Conservation (phyloP, 2,113 vertebrate genomes). For the Erythrocercus mccallii region DNA sequence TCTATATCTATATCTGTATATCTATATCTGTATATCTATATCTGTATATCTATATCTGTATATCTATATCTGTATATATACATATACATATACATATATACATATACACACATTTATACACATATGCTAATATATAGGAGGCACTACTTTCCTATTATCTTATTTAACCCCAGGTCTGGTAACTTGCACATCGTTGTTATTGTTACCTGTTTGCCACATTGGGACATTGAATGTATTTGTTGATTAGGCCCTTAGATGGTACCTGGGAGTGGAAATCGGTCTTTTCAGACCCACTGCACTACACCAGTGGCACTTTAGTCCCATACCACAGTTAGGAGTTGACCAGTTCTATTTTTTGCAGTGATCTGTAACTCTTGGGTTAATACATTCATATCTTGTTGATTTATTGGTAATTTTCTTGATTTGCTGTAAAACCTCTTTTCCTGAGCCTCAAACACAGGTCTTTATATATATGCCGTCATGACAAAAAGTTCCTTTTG, state of each 20-base stretch:
- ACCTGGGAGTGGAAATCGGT: background rate
- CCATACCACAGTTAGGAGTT: background rate
- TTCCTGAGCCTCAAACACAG: background rate
- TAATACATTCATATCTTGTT: background rate
- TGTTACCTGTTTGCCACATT: background rate
- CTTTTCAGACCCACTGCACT: background rate
- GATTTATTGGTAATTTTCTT: background rate
- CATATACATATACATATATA: too few relatives aligned
- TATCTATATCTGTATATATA: too few relatives aligned
- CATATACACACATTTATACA: too few relatives aligned
- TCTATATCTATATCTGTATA: too few relatives aligned
- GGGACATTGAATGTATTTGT: rapidly evolving
- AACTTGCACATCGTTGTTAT: background rate
- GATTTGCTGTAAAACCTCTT: background rate
- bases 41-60: too few relatives aligned
- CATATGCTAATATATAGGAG: background rate
- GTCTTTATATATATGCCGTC: background rate
- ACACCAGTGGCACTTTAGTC: background rate
- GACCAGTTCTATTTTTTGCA: background rate
- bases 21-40: too few relatives aligned
- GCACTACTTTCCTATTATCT: background rate
- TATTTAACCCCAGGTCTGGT: background rate
- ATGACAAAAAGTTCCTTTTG: background rate
- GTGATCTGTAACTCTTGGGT: background rate
- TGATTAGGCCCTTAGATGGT: background rate